Conservation (phyloP, 2,888 invertebrate genomes). For the Caenorhabditis afra region DNA sequence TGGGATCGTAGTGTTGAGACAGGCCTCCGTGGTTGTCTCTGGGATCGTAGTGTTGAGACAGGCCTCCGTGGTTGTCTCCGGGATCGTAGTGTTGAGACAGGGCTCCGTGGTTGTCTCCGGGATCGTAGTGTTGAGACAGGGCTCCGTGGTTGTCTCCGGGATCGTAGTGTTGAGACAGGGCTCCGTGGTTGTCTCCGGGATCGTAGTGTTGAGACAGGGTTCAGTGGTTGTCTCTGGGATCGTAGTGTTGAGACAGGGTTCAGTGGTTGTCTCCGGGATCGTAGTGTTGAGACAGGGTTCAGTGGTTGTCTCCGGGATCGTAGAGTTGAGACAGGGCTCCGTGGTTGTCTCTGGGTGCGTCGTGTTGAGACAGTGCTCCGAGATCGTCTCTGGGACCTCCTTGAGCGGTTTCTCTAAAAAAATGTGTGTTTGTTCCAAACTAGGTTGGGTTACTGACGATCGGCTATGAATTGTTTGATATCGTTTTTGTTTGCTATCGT, state of each 20-base stretch:
- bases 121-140: no score
- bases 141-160: no score
- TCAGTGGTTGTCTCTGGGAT: neutral
- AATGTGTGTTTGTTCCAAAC: no score
- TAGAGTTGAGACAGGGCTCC: slow-evolving; percentile 1
- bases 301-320: no score
- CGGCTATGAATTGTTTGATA: no score
- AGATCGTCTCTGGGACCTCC: no score
- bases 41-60: neutral
- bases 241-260: no score
- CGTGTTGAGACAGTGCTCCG: neutral
- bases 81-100: no score
- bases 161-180: neutral
- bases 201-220: neutral
- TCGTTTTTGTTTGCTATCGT: no score
- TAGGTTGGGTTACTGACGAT: no score
- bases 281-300: neutral
- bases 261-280: no score
- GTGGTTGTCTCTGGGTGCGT: neutral
- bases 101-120: neutral
- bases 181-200: neutral
- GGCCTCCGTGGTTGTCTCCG: neutral
- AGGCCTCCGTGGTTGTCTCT: neutral
- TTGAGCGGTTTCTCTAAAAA: no score
- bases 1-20: neutral